Base-by-base conservation (phyloP, 2,888 invertebrate genomes). In the Scaptomyza caliginosa region DNA sequence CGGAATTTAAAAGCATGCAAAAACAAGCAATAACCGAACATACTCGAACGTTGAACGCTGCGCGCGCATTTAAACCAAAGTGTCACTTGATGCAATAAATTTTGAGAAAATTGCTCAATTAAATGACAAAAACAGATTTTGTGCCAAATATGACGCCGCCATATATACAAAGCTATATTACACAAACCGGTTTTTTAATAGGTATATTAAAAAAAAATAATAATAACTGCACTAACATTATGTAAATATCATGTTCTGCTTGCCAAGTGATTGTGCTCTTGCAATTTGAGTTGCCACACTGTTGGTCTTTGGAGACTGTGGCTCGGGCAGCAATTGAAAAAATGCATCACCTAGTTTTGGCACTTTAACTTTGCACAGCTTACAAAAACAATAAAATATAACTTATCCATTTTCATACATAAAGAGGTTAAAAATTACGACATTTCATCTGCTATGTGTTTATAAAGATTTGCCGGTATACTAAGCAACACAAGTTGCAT, bases 351-450 rank as follows among this genome's bases (percentile, higher is more conserved):
- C 38, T 49, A 55, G 56, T 57, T 63, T 66, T 45, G 63, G 63
- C 58, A 36, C 45, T 23, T 43, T 50, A 4, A 38, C 42, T 6
- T 24, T 30, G 48, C 17, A 16, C 13, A 24, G 34, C 19, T 32
- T 8, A 34, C 1, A 42, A 36, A 50, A 40, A n/a, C 36, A 39
- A 72, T 59, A 50, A 43, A 28, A 73, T n/a, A 34, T 8, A 40
- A 54, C 36, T 19, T 57, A 34, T 34, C 38, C 38, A 50, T 45
- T 43, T 26, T 24, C 30, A 48, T 39, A 13, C 13, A 21, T 21
- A 70, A 64, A 69, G 71, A 45, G 65, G 63, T 73, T 68, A 70
- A 64, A 84, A 55, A 60, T 75, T 81, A 77, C 17, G 11, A 16
- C 16, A 6, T 11, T 43, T 26, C 7, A 0, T 30, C n/a, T 30